Evolutionary conservation across 2,888 invertebrate genomes (phyloP), one percentile per base, ranked within the genome.

Genomic region (Scaptodrosophila latifasciaeformis): DNA sequence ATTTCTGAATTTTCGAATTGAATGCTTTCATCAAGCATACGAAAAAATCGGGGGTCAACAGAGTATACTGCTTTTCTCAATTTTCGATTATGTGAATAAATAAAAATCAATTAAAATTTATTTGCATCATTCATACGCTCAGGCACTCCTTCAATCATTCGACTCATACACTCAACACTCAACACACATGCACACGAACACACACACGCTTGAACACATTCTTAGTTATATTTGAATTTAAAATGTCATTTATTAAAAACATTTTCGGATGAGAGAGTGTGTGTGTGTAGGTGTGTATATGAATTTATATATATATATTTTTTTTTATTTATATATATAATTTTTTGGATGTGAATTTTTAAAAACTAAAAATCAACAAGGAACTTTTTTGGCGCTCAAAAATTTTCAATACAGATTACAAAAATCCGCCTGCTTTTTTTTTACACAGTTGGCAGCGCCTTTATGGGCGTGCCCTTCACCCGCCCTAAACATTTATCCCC

Each of bases 311-410:
- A n/a, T n/a, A n/a, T n/a, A 48, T 57, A 45, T 56, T 61, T 49
- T 50, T 47, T 13, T 31, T 47, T 50, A 48, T 44, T 31, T 19
- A n/a, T n/a, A n/a, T n/a, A 18, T 45, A 1, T 27, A 5, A 30
- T 46, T 15, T 39, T 44, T 34, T 40, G 13, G 12, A 43, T 59
- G 67, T 81, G 77, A 70, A 78, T 62, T 65, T 59, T 68, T 79
- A 79, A 64, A 76, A 76, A 71, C 76, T 62, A 79, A 81, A 63
- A 81, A 78, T 74, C 75, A 74, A 81, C 81, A 79, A 76, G 75
- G 75, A 76, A 76, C 75, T 76, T 81, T 37, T 72, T 81, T 81
- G 79, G 74, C 74, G 71, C 81, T 74, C 81, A 80, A 75, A 78
- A 74, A 70, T 74, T 65, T 18, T 9, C 70, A 76, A 80, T 74